Conservation (phyloP, 1,140 invertebrate genomes). For the Bombus fervidus region DNA sequence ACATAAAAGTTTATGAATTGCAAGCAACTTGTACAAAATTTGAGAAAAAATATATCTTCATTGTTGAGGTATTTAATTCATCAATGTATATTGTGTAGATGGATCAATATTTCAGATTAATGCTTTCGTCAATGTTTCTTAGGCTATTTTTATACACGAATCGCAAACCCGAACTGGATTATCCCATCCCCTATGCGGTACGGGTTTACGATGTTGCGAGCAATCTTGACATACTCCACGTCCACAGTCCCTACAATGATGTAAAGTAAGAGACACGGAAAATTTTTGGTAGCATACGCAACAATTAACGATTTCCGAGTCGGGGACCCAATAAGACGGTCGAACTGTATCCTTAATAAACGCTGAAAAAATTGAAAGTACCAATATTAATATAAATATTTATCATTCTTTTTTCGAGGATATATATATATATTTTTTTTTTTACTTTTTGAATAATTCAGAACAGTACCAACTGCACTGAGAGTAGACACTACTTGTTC, state of each 20-base stretch:
- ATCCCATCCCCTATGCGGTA: conserved; percentile 87
- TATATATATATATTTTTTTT: neutral
- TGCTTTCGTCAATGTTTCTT: conserved; percentile 21
- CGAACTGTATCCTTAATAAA: conserved; percentile 91
- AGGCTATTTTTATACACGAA: conserved; percentile 82
- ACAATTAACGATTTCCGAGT: conserved; percentile 87
- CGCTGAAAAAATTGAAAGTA: conserved; percentile 79
- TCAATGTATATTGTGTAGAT: conserved; percentile 7
- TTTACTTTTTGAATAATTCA: conserved; percentile 84
- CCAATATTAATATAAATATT: conserved; percentile 3
- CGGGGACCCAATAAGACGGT: conserved; percentile 92
- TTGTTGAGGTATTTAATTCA: neutral
- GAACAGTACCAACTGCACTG: conserved; percentile 84
- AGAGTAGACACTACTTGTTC: conserved; percentile 86
- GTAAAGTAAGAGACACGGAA: conserved; percentile 80
- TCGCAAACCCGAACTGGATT: conserved; percentile 88
- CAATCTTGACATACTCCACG: conserved; percentile 87
- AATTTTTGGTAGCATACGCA: conserved; percentile 84
- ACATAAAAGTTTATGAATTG: neutral
- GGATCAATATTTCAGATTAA: neutral
- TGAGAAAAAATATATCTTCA: neutral
- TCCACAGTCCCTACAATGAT: conserved; percentile 91
- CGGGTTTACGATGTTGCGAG: conserved; percentile 85
- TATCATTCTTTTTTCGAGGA: neutral
- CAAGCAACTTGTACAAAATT: neutral